Evolutionary conservation across 92 coral and sea anemone genomes (phyloP), one percentile per base, ranked within the genome.

Genomic region (Actinostola sp.): DNA sequence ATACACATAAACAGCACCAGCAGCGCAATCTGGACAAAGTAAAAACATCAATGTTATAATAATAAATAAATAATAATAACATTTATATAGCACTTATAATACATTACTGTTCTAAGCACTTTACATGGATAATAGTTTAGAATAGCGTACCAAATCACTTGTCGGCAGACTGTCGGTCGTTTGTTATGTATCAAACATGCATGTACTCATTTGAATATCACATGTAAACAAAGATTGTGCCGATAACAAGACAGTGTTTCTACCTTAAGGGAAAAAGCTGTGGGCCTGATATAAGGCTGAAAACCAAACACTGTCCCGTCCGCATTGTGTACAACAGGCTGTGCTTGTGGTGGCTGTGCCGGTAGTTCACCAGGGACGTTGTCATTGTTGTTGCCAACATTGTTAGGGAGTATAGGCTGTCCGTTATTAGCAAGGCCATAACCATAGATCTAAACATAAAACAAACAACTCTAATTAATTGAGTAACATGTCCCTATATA

Each of bases 261-360:
- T 73, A 93, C 98, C 94, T 81, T 88, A 51, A 91, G 58, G 10
- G 88, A 78, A 51, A 93, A 93, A 45, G 80, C 75, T 16, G 63
- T 85, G n/a, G 98, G 98, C 65, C 97, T 82, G 73, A 85, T 85
- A 68, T 93, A 93, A 3, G 98, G 98, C 60, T 93, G 98, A 62
- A 93, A 90, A 14, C 93, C 98, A 55, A 93, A 82, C 72, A 88
- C 82, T 11, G 84, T 88, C 2, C 77, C 89, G 3, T 84, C 96
- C 5, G 72, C 51, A 55, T 75, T 75, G 59, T 75, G 81, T 27
- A 49, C 73, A 8, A 61, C 71, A 1, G 56, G 64, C 30, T 63
- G 81, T 62, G 86, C 85, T 10, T 74, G 82, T 48, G 78, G 93
- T 81, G 81, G 97, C 79, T 77, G 81, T 71, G 69, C 81, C 45